These are phyloP conservation scores for Urosaurus nigricauda DNA, from an alignment of 2,797 vertebrate genomes.

Conservation along the genomic window DNA sequence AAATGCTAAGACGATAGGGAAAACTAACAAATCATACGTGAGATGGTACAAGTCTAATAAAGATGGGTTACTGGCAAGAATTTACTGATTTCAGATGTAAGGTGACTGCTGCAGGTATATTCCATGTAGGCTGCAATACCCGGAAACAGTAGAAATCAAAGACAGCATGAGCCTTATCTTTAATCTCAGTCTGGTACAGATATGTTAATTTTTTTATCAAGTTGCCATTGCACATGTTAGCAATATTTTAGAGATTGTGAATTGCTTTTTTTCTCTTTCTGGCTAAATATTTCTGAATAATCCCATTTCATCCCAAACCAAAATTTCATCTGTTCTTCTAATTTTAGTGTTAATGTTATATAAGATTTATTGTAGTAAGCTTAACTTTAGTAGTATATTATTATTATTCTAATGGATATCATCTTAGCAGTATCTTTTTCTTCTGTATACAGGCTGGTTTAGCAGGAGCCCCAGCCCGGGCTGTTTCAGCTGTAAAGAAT, in stretches of 20 bases:
- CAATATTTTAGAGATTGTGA: constrained; percentile 72
- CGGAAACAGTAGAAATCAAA: constrained; percentile 58
- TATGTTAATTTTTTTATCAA: constrained; percentile 65
- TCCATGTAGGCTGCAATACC: constrained; percentile 31
- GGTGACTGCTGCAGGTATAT: constrained; percentile 42
- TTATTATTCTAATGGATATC: constrained; percentile 54
- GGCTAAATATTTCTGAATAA: constrained; percentile 79
- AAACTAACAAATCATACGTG: constrained; percentile 39
- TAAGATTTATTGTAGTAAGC: constrained; percentile 57
- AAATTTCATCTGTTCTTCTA: constrained; percentile 75
- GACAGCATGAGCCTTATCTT: constrained; percentile 51
- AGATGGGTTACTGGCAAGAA: constrained; percentile 46
- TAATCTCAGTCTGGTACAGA: neutral
- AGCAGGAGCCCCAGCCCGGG: constrained; percentile 97
- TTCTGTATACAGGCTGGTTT: constrained; percentile 93
- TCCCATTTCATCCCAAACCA: constrained; percentile 80
- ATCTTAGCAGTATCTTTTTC: constrained; percentile 77
- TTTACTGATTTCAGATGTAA: constrained; percentile 18
- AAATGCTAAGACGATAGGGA: constrained; percentile 13
- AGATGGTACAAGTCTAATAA: constrained; percentile 37
- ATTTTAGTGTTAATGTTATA: constrained; percentile 71
- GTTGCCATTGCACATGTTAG: constrained; percentile 76
- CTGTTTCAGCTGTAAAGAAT: constrained; percentile 99
- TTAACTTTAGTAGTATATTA: constrained; percentile 63
- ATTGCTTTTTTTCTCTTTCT: constrained; percentile 75